These are phyloP conservation scores for Montipora capricornis DNA, from an alignment of 64 coral and sea anemone species.

Conservation along the genomic window DNA sequence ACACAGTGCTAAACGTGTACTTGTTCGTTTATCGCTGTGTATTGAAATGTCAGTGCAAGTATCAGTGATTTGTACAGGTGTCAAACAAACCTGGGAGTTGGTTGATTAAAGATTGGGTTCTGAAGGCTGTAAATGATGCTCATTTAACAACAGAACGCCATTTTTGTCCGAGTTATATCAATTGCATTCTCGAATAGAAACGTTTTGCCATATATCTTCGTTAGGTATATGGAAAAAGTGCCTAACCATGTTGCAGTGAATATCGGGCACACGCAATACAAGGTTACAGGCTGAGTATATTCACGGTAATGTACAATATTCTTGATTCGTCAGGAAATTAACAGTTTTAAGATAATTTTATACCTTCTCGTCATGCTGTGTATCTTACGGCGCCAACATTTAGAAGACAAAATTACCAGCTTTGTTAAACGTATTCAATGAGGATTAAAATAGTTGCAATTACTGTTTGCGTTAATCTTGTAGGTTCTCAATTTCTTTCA, in stretches of 20 bases:
- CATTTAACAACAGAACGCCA: background rate
- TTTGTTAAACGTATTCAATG: background rate
- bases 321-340: background rate
- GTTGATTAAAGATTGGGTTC: background rate
- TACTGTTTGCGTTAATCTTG: background rate
- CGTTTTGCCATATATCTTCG: background rate
- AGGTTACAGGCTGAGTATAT: background rate
- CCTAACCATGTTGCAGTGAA: background rate
- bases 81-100: background rate
- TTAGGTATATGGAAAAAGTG: background rate
- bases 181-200: too few relatives aligned
- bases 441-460: slow-evolving; percentile 27
- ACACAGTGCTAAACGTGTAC: too few relatives aligned
- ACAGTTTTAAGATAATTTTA: background rate
- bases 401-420: background rate
- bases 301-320: background rate
- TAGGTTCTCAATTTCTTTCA: background rate
- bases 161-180: too few relatives aligned
- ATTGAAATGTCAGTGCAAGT: too few relatives aligned
- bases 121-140: background rate
- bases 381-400: background rate
- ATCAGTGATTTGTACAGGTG: background rate
- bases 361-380: too few relatives aligned
- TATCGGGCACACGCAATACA: background rate
- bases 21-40: too few relatives aligned